A percentile compares a stretch with the other conserved stretches of the same genome.
Evolutionary conservation across 2,888 invertebrate species (phyloP).

Genomic region (Lottia scabra): DNA sequence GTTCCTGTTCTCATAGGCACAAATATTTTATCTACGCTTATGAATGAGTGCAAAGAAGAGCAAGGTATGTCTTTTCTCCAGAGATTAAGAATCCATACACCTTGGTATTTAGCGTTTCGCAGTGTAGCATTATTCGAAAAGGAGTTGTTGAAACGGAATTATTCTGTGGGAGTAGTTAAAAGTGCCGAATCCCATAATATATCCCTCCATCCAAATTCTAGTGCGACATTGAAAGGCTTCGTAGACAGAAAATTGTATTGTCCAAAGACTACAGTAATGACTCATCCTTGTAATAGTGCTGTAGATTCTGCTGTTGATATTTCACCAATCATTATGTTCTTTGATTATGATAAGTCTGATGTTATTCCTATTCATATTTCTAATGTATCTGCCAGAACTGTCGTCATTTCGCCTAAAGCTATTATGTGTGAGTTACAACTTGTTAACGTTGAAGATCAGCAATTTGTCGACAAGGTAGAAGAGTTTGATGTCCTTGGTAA

Average conservation of each 20-base stretch:
- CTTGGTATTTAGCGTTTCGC: background rate
- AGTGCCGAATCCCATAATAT: background rate
- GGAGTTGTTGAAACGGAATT: background rate
- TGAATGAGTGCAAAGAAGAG: background rate
- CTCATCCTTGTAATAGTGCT: background rate
- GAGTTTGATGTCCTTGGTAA: too few species aligned
- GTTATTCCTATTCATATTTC: background rate
- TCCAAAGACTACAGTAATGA: background rate
- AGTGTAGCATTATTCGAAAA: background rate
- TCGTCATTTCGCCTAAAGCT: slow-evolving; percentile 2
- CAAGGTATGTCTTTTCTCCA: background rate
- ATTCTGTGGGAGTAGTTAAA: background rate
- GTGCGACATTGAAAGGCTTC: background rate
- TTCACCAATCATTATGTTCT: background rate
- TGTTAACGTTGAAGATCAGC: background rate
- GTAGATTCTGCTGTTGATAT: background rate
- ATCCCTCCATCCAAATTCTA: background rate
- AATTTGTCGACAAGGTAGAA: background rate
- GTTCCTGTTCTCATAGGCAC: background rate
- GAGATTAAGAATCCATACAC: background rate
- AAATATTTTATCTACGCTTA: background rate
- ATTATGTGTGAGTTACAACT: slow-evolving; percentile 5
- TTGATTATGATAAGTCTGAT: background rate
- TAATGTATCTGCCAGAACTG: background rate
- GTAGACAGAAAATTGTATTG: background rate